A percentile compares a stretch with the other conserved stretches of the same genome.
Conservation (phyloP, 2,797 vertebrate genomes). For the Thaleichthys pacificus region DNA sequence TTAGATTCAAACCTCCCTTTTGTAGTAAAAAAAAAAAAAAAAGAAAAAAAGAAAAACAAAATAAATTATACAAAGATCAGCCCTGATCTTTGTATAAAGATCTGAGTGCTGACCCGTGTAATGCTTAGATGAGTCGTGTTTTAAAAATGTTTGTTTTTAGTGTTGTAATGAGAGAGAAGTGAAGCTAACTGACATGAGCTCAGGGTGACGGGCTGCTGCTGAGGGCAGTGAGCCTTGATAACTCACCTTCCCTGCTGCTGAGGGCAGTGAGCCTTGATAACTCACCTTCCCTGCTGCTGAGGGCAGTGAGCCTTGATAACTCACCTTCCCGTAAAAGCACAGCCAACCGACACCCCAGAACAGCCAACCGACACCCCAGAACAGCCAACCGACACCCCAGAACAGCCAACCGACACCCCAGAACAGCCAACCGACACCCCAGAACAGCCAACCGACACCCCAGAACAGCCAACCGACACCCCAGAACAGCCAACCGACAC, state of each 20-base stretch:
- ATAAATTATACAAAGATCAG: too few species aligned
- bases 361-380: too few species aligned
- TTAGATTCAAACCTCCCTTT: conserved; percentile 43
- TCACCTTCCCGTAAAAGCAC: conserved; percentile 48
- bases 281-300: conserved; percentile 35
- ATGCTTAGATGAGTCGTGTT: conserved; percentile 41
- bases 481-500: too few species aligned
- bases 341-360: not conserved
- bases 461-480: too few species aligned
- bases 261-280: conserved; percentile 50
- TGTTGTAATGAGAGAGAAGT: conserved; percentile 48
- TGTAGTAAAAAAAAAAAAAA: conserved; percentile 40
- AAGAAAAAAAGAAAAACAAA: conserved; percentile 18
- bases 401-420: too few species aligned
- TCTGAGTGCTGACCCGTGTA: conserved; percentile 25
- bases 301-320: conserved; percentile 51
- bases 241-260: conserved; percentile 46
- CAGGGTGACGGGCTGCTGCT: conserved; percentile 17
- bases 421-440: too few species aligned
- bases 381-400: too few species aligned
- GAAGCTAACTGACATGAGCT: conserved; percentile 47
- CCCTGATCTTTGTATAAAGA: too few species aligned
- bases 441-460: too few species aligned
- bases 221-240: conserved; percentile 49
- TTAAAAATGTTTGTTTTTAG: conserved; percentile 36